Evolutionary conservation across 2,113 vertebrate species (phyloP), one percentile per base, ranked within the genome.

Genomic region (Ptychochromis oligacanthus): DNA sequence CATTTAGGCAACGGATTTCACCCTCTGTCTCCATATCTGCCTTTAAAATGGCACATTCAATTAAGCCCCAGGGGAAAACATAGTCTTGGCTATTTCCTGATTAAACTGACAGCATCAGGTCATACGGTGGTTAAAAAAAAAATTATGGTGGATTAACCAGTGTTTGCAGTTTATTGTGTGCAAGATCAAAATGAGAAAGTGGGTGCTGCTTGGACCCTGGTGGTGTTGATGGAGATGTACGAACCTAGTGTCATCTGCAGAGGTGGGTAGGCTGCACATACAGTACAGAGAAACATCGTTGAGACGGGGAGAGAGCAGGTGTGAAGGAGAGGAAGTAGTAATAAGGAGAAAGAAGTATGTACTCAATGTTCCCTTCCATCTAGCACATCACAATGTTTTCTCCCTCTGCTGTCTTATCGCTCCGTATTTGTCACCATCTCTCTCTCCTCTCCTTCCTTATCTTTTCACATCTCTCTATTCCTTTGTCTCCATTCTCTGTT

Each of bases 21-120:
- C 14, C 40, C 20, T 58, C 49, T 6, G 55, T 80, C 75, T 84
- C 46, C 26, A 40, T 75, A 52, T 79, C 60, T 82, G 77, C 62
- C 67, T 77, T 65, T 58, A 54, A 12, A 79, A 40, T 88, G 87
- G 83, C 84, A 49, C 72, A 77, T 84, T 88, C 15, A 38, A 82
- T 85, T 77, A 75, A 77, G 15, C 14, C 62, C 49, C 5, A 22
- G 2, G 6, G 55, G 67, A 61, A 81, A 81, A 76, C 1, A 11
- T 36, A n/a, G 78, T 40, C 74, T 2, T 14, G 57, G 67, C 77
- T 11, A 28, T 55, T 79, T 65, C 79, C 77, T 78, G 58, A 91
- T 83, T 72, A 78, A 87, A 88, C 2, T 65, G 80, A 87, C 74
- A 65, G 83, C 15, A 4, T 24, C 65, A 56, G 18, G 60, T 80